Conservation (phyloP, 1,140 invertebrate species). For the Panulirus ornatus region DNA sequence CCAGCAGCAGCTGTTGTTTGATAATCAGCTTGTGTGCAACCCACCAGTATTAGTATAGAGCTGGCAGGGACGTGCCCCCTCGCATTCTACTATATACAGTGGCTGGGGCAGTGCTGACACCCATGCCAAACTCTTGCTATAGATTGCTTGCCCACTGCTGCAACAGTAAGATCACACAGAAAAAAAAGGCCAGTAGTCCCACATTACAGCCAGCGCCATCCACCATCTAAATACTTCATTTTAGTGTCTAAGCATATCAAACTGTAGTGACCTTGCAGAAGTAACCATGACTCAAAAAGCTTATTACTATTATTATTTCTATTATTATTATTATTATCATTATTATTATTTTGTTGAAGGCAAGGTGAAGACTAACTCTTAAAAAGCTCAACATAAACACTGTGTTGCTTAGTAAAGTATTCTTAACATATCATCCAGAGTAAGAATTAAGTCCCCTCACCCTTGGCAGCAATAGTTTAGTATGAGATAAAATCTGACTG, state of each 20-base stretch:
- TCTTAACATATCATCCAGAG: neutral
- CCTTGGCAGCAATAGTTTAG: neutral
- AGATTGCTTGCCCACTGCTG: neutral
- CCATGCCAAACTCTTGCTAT: neutral
- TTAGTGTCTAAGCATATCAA: neutral
- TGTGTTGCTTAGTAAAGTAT: neutral
- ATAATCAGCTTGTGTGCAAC: neutral
- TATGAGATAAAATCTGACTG: neutral
- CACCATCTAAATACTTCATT: neutral
- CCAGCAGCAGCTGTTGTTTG: no score
- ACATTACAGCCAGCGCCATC: neutral
- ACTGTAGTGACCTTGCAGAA: neutral
- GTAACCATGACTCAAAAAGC: neutral
- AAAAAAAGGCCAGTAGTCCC: no score
- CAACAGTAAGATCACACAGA: neutral
- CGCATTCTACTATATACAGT: neutral
- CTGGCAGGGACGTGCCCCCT: neutral
- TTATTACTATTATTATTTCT: neutral
- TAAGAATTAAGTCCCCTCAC: neutral
- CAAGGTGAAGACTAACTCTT: slow-evolving; percentile 9
- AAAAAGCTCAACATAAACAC: slow-evolving; percentile 4
- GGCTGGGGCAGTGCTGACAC: neutral
- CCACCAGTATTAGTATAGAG: neutral
- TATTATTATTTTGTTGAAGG: slow-evolving; percentile 13
- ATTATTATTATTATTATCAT: no score